Conservation (phyloP, 2,113 vertebrate species). For the Monarcha castaneiventris region DNA sequence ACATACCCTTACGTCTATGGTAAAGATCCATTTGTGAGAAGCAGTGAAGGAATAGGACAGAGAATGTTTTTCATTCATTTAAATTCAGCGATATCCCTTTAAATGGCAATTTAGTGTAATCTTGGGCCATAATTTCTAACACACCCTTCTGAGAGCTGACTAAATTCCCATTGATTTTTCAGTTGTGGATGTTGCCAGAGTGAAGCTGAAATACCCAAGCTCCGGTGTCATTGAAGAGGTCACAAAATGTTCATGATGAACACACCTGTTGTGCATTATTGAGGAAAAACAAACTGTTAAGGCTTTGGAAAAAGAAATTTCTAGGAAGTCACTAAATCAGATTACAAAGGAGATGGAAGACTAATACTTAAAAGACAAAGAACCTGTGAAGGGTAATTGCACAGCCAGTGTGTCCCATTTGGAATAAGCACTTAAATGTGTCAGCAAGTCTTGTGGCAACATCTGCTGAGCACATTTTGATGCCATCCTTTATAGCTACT, state of each 20-base stretch:
- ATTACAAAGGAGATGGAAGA: background rate
- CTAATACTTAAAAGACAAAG: background rate
- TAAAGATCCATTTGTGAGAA: background rate
- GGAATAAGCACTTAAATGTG: background rate
- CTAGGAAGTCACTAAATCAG: background rate
- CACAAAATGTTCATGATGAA: background rate
- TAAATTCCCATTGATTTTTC: background rate
- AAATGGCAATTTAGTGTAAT: background rate
- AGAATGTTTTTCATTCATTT: background rate
- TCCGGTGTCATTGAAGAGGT: background rate
- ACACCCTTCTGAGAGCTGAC: background rate
- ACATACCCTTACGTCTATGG: background rate
- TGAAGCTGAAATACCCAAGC: background rate
- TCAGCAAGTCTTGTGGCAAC: background rate
- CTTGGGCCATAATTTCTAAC: background rate
- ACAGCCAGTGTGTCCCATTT: background rate
- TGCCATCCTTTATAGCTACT: background rate
- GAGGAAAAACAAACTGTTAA: background rate
- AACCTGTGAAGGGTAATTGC: background rate
- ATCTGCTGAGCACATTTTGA: conserved; percentile 11
- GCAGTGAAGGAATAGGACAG: background rate
- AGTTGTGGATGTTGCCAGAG: background rate
- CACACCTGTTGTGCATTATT: background rate
- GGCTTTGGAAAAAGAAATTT: background rate
- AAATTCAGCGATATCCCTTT: background rate